Evolutionary conservation across 1,140 invertebrate species (phyloP).

Genomic region (Drosophila orena): DNA sequence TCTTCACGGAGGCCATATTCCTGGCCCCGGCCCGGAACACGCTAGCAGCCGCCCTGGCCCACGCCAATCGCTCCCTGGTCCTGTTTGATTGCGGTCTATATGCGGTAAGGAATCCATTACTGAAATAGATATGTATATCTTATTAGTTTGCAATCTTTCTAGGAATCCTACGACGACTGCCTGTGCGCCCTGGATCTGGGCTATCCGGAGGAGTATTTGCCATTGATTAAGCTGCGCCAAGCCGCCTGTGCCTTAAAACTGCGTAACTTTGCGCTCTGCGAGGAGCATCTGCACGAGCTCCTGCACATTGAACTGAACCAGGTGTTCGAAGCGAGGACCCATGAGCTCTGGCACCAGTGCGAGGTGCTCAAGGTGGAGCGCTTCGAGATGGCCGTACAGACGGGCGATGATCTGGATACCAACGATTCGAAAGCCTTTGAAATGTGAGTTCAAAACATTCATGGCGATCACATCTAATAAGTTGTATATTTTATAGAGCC

Average conservation of each 20-base stretch:
- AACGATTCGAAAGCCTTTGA: conserved; percentile 61
- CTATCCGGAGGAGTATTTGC: conserved; percentile 69
- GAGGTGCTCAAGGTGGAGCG: conserved; percentile 67
- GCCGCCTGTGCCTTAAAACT: conserved; percentile 78
- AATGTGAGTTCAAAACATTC: conserved; percentile 47
- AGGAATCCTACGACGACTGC: conserved; percentile 75
- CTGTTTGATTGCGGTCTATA: conserved; percentile 69
- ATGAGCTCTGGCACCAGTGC: conserved; percentile 70
- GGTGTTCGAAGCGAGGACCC: conserved; percentile 67
- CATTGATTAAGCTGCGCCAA: conserved; percentile 73
- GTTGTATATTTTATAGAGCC: conserved; percentile 27
- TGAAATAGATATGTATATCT: no score
- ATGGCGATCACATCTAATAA: background rate
- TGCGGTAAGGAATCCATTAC: conserved; percentile 39
- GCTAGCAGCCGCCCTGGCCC: conserved; percentile 63
- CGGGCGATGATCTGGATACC: conserved; percentile 58
- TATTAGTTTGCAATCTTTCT: no score
- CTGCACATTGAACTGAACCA: conserved; percentile 72
- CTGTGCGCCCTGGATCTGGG: conserved; percentile 67
- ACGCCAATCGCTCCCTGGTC: conserved; percentile 67
- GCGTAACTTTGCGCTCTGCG: conserved; percentile 69
- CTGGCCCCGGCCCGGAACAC: conserved; percentile 59
- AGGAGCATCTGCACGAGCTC: conserved; percentile 69
- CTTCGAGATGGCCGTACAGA: conserved; percentile 69
- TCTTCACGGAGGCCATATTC: conserved; percentile 72